Conservation (phyloP, 2,113 vertebrate species). For the Cromileptes altivelis region DNA sequence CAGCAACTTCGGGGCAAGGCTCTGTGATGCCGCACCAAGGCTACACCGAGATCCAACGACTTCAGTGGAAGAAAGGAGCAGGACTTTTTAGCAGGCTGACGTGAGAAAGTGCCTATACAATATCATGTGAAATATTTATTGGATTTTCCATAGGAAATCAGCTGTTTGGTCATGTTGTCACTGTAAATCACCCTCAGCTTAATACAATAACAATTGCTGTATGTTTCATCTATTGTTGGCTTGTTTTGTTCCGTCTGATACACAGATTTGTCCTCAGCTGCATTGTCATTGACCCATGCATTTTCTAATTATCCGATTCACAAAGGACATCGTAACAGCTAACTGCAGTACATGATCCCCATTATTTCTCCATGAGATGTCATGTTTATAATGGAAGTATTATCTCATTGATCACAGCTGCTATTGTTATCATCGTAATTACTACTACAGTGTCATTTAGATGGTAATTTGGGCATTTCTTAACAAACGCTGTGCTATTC, state of each 20-base stretch:
- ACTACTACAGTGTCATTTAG: constrained; percentile 75
- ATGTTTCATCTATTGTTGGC: constrained; percentile 41
- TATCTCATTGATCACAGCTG: constrained; percentile 80
- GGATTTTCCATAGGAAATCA: constrained; percentile 1
- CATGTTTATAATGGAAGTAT: constrained; percentile 80
- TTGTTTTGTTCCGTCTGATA: constrained; percentile 61
- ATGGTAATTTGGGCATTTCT: constrained; percentile 79
- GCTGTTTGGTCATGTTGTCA: neutral
- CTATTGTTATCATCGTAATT: constrained; percentile 77
- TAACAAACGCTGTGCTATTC: constrained; percentile 60
- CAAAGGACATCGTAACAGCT: constrained; percentile 70
- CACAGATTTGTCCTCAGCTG: constrained; percentile 56
- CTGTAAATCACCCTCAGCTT: constrained; percentile 13
- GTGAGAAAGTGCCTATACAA: neutral
- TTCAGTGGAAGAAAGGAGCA: neutral
- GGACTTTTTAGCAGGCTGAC: neutral
- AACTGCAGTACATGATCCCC: constrained; percentile 74
- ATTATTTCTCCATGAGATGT: constrained; percentile 78
- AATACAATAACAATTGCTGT: constrained; percentile 13
- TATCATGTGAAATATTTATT: neutral
- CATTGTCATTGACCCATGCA: constrained; percentile 69
- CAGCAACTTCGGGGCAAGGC: constrained; percentile 3
- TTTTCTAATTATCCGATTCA: constrained; percentile 75
- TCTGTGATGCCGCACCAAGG: neutral
- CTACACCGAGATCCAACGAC: neutral